A percentile compares a stretch with the other conserved stretches of the same genome.
Evolutionary conservation across 1,140 invertebrate genomes (phyloP).

Genomic region (Marisa cornuarietis): DNA sequence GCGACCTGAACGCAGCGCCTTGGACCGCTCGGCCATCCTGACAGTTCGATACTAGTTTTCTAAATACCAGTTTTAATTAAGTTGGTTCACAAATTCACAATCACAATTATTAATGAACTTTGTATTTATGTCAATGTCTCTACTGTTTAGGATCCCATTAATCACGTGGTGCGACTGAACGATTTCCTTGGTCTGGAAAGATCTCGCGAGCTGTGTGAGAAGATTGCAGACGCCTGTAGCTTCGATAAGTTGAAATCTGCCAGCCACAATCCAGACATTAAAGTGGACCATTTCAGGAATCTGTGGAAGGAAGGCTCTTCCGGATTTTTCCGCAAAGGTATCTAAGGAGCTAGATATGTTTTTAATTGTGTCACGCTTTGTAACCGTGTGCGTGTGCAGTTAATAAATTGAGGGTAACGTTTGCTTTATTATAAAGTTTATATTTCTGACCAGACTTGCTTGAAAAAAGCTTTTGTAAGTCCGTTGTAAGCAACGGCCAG

Average conservation of each 20-base stretch:
- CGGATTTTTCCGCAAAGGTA: slow-evolving; percentile 17
- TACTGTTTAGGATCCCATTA: slow-evolving; percentile 21
- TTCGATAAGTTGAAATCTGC: slow-evolving; percentile 29
- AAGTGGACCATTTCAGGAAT: slow-evolving; percentile 3
- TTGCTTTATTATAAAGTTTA: too few species aligned
- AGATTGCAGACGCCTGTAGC: slow-evolving; percentile 28
- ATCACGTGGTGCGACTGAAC: slow-evolving; percentile 23
- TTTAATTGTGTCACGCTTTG: too few species aligned
- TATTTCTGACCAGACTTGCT: too few species aligned
- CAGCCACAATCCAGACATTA: background rate
- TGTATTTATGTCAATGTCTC: too few species aligned
- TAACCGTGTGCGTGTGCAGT: too few species aligned
- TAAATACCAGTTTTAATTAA: too few species aligned
- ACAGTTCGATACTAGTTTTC: background rate
- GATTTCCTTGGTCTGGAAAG: slow-evolving; percentile 23
- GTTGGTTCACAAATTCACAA: too few species aligned
- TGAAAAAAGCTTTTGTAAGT: too few species aligned
- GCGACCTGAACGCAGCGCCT: slow-evolving; percentile 65
- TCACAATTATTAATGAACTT: too few species aligned
- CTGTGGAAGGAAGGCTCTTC: slow-evolving; percentile 13
- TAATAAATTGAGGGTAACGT: too few species aligned
- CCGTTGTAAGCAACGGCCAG: too few species aligned
- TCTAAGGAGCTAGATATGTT: too few species aligned
- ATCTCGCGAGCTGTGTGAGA: slow-evolving; percentile 19
- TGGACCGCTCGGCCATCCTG: slow-evolving; percentile 64